These are phyloP conservation scores for Scaptomyza hsui DNA, from an alignment of 1,140 invertebrate species.

Conservation along the genomic window DNA sequence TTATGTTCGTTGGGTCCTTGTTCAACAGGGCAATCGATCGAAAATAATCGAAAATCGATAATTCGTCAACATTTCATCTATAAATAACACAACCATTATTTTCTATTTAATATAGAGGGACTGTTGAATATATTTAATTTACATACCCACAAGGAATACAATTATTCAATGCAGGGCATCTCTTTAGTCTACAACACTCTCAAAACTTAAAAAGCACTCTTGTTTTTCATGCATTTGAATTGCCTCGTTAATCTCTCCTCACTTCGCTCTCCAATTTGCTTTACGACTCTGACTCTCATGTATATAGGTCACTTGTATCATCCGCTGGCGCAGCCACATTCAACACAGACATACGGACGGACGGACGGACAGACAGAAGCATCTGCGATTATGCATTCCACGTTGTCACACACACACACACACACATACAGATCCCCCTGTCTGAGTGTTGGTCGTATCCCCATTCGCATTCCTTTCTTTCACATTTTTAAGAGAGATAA, in stretches of 20 bases:
- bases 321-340: background rate
- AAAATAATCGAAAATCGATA: too few relatives aligned
- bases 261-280: background rate
- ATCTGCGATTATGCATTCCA: background rate
- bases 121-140: too few relatives aligned
- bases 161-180: background rate
- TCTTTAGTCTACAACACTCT: background rate
- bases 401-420: background rate
- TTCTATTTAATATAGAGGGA: too few relatives aligned
- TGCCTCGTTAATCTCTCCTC: background rate
- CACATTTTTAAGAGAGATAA: background rate
- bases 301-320: constrained; percentile 2
- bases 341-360: background rate
- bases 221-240: constrained; percentile 1
- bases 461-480: constrained; percentile 1
- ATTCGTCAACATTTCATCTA: too few relatives aligned
- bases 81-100: too few relatives aligned
- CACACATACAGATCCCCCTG: background rate
- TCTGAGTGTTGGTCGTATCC: background rate
- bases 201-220: background rate
- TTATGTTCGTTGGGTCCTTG: too few relatives aligned
- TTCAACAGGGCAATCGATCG: too few relatives aligned
- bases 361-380: too few relatives aligned
- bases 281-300: constrained; percentile 1
- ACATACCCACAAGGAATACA: too few relatives aligned